These are phyloP conservation scores for Acrossocheilus fasciatus DNA, from an alignment of 2,797 vertebrate genomes.

Conservation along the genomic window DNA sequence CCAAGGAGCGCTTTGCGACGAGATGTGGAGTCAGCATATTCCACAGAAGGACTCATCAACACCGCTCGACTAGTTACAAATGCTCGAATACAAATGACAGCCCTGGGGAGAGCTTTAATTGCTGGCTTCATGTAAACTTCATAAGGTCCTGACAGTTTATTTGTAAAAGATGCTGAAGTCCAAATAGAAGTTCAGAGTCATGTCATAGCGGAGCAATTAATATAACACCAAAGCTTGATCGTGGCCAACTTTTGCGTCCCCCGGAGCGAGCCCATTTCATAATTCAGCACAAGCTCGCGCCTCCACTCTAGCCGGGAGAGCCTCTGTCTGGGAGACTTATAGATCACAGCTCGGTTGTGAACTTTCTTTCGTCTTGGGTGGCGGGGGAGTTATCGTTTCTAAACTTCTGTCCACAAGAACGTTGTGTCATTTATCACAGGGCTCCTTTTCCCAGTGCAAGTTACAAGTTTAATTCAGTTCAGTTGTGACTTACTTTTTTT, in stretches of 20 bases:
- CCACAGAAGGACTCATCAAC: constrained; percentile 65
- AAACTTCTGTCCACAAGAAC: constrained; percentile 66
- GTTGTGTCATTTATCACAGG: constrained; percentile 50
- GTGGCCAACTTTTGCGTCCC: constrained; percentile 46
- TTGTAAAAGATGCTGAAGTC: constrained; percentile 56
- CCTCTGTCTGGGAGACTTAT: constrained; percentile 69
- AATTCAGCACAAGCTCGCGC: constrained; percentile 66
- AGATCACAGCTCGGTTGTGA: constrained; percentile 74
- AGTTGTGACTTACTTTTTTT: neutral
- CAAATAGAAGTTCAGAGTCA: constrained; percentile 49
- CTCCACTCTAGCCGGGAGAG: constrained; percentile 62
- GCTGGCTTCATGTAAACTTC: constrained; percentile 43
- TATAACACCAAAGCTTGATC: constrained; percentile 39
- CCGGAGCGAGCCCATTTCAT: constrained; percentile 58
- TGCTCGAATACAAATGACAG: constrained; percentile 49
- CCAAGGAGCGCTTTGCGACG: constrained; percentile 56
- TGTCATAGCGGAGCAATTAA: constrained; percentile 49
- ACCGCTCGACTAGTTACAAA: constrained; percentile 47
- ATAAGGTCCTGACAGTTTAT: constrained; percentile 54
- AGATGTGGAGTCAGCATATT: constrained; percentile 67
- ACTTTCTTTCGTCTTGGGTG: constrained; percentile 69
- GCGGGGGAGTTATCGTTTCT: constrained; percentile 72
- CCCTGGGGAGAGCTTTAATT: constrained; percentile 48
- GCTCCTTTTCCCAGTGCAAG: constrained; percentile 36
- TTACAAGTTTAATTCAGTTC: constrained; percentile 17